These are phyloP conservation scores for Phaonia tiefii DNA, from an alignment of 2,888 invertebrate species.

Conservation along the genomic window DNA sequence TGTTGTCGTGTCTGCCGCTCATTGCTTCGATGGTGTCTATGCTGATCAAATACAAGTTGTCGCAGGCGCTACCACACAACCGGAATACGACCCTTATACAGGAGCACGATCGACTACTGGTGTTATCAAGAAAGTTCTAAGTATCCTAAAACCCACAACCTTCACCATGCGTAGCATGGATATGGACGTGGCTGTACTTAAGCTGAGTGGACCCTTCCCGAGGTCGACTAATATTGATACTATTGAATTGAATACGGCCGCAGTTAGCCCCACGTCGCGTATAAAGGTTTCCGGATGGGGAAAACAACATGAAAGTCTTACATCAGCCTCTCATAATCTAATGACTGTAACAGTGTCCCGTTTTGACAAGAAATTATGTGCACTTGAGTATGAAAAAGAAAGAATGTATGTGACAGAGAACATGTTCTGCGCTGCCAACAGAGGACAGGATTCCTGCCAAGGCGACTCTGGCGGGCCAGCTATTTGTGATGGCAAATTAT, in stretches of 20 bases:
- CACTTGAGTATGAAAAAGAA: conserved; percentile 64
- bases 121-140: conserved; percentile 62
- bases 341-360: conserved; percentile 72
- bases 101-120: conserved; percentile 70
- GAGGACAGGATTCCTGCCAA: conserved; percentile 76
- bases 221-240: conserved; percentile 68
- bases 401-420: conserved; percentile 71
- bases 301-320: conserved; percentile 69
- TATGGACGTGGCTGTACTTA: conserved; percentile 76
- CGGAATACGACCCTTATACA: neutral
- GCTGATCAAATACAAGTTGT: conserved; percentile 70
- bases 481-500: conserved; percentile 68
- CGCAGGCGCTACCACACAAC: conserved; percentile 72
- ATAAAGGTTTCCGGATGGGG: conserved; percentile 77
- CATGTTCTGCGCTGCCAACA: conserved; percentile 77
- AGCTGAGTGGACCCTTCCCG: conserved; percentile 62
- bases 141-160: conserved; percentile 63
- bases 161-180: conserved; percentile 69
- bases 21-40: conserved; percentile 72
- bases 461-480: conserved; percentile 79
- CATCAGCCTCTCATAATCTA: conserved; percentile 70
- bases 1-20: conserved; percentile 76
- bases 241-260: conserved; percentile 69
- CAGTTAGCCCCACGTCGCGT: conserved; percentile 66
- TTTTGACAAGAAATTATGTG: conserved; percentile 70